Evolutionary conservation across 2,888 invertebrate genomes (phyloP).

Genomic region (Brachyopa scutellaris): DNA sequence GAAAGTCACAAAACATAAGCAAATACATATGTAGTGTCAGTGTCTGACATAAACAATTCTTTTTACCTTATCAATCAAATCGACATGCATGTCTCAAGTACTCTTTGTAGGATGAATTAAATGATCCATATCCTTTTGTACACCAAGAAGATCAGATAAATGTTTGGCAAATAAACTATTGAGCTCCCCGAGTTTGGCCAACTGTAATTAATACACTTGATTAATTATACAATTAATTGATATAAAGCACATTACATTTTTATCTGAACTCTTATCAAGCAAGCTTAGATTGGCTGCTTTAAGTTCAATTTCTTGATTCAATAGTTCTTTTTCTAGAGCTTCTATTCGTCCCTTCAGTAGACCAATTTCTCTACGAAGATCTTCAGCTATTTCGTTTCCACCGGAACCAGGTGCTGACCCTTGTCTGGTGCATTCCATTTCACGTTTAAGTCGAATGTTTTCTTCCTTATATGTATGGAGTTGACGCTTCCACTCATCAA

Average conservation of each 20-base stretch:
- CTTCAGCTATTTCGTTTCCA: constrained; percentile 88
- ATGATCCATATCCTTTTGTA: constrained; percentile 82
- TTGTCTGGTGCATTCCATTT: constrained; percentile 88
- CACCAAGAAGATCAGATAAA: constrained; percentile 79
- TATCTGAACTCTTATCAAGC: constrained; percentile 85
- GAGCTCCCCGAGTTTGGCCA: constrained; percentile 80
- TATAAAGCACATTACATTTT: too few relatives aligned
- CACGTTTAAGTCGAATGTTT: constrained; percentile 91
- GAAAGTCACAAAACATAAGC: too few relatives aligned
- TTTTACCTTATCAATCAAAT: constrained; percentile 78
- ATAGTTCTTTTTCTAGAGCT: constrained; percentile 90
- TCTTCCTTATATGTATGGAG: constrained; percentile 96
- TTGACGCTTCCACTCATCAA: constrained; percentile 99
- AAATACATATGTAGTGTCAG: too few relatives aligned
- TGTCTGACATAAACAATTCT: too few relatives aligned
- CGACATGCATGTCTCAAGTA: constrained; percentile 81
- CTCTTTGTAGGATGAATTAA: constrained; percentile 80
- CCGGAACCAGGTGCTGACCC: constrained; percentile 84
- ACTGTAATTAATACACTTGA: constrained; percentile 73
- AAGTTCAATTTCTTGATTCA: constrained; percentile 92
- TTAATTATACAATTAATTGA: background rate
- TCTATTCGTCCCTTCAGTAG: constrained; percentile 91
- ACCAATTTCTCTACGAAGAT: constrained; percentile 88
- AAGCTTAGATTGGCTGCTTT: constrained; percentile 83
- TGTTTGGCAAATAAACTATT: constrained; percentile 80